Conservation (phyloP, 2,888 invertebrate genomes). For the Laspeyria flexula region DNA sequence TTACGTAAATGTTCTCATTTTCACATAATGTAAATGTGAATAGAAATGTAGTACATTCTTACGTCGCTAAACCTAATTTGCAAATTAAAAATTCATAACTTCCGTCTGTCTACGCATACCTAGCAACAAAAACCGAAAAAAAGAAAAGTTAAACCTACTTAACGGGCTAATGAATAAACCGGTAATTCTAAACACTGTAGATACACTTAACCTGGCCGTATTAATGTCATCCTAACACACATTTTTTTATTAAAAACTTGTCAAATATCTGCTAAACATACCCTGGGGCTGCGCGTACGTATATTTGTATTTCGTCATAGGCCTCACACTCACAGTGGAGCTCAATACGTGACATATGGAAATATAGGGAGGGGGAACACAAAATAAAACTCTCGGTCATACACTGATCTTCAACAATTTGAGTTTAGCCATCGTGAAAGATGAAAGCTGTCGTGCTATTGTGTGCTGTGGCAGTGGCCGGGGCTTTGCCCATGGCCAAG, state of each 20-base stretch:
- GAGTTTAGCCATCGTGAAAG: conserved; percentile 64
- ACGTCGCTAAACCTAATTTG: neutral
- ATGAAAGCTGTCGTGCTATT: conserved; percentile 75
- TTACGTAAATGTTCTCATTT: too few species aligned
- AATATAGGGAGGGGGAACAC: conserved; percentile 67
- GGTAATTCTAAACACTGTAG: conserved; percentile 23
- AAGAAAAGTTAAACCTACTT: neutral
- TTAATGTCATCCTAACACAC: conserved; percentile 55
- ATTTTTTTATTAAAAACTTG: conserved; percentile 54
- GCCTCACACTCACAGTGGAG: conserved; percentile 48
- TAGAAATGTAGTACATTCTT: neutral
- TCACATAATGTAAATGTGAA: neutral
- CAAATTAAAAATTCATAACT: conserved; percentile 3
- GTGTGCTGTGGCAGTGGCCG: conserved; percentile 63
- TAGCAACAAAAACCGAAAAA: neutral
- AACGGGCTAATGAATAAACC: conserved; percentile 18
- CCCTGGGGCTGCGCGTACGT: conserved; percentile 36
- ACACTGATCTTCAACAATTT: conserved; percentile 76
- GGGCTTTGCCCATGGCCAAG: conserved; percentile 72
- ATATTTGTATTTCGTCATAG: conserved; percentile 66
- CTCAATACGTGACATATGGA: conserved; percentile 74
- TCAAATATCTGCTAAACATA: conserved; percentile 69
- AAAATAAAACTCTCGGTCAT: conserved; percentile 77
- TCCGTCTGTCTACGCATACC: neutral
- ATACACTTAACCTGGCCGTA: conserved; percentile 39